A percentile compares a stretch with the other conserved stretches of the same genome.
Evolutionary conservation across 1,140 invertebrate genomes (phyloP).

Genomic region (Bicyclus anynana): DNA sequence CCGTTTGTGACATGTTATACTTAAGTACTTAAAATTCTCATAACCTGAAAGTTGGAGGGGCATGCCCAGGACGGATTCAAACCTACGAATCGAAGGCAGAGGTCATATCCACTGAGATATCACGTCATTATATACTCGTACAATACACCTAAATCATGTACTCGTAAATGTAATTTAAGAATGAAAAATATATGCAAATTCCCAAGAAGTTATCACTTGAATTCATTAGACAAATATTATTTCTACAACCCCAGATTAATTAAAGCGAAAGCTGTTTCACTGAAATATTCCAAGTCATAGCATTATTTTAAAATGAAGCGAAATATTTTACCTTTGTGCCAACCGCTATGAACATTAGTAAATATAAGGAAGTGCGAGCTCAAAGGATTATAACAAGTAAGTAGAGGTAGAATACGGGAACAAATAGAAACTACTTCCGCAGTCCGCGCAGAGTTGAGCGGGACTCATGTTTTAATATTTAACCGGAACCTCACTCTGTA

Average conservation of each 20-base stretch:
- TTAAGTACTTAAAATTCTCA: too few relatives aligned
- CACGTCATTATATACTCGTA: too few relatives aligned
- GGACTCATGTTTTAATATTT: slow-evolving; percentile 65
- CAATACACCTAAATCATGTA: too few relatives aligned
- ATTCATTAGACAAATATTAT: not conserved
- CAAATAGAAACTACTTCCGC: slow-evolving; percentile 27
- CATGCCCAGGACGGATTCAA: too few relatives aligned
- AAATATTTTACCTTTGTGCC: slow-evolving; percentile 9
- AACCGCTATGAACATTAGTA: slow-evolving; percentile 7
- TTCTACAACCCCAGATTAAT: not conserved
- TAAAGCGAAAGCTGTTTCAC: not conserved
- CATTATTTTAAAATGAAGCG: slow-evolving; percentile 3
- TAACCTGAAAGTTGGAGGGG: too few relatives aligned
- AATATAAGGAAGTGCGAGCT: slow-evolving; percentile 25
- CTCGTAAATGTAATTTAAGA: too few relatives aligned
- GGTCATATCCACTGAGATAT: too few relatives aligned
- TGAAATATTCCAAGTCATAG: not conserved
- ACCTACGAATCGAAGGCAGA: too few relatives aligned
- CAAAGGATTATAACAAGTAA: slow-evolving; percentile 29
- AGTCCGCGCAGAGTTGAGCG: slow-evolving; percentile 29
- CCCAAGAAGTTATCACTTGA: too few relatives aligned
- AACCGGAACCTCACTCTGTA: slow-evolving; percentile 54
- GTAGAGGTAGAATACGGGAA: slow-evolving; percentile 13
- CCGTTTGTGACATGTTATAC: too few relatives aligned
- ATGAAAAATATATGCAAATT: too few relatives aligned